Evolutionary conservation across 2,888 invertebrate species (phyloP), one percentile per base, ranked within the genome.

Genomic region (Tribolium freemani): DNA sequence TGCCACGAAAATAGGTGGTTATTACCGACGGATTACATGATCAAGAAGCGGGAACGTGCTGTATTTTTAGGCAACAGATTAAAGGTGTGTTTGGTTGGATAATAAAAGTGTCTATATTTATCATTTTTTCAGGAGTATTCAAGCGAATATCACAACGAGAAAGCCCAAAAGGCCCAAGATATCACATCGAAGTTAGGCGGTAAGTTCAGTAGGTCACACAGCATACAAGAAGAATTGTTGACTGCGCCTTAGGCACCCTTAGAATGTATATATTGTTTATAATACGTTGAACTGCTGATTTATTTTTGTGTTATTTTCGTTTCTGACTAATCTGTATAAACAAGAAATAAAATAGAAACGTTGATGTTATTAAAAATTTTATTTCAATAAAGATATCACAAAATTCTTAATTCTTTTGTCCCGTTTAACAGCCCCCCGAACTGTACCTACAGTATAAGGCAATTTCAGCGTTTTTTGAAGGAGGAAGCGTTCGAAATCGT

Each of bases 1-100:
- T 97, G 97, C 82, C 91, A 96, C 84, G 97, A 98, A 84, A 97
- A 98, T 87, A 93, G 97, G 86, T 99, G 99, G 98, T 90, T 99
- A 69, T 90, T 95, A 80, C 94, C 96, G 48, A 94, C 94, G 44
- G 97, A 98, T 86, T 95, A 93, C 84, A 96, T 98, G 94, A 94
- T 96, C 81, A 94, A 94, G 87, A 95, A 96, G 86, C 90, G 98
- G 31, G 97, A 98, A 85, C 89, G 95, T 68, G 94, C 96, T 26
- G 89, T 94, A 75, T 97, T 98, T 89, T 89, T 94, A 68, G 95
- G 95, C 73, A 93, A 92, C 85, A 90, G 94, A 82, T 90, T 96
- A 72, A 95, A 95, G 90, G 93, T 93, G 86, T 80, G 69, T 64
- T 51, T 38, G 38, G 38, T 8, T 38, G n/a, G 3, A n/a, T 8